Conservation (phyloP, 1,140 invertebrate genomes). For the Halyomorpha halys region DNA sequence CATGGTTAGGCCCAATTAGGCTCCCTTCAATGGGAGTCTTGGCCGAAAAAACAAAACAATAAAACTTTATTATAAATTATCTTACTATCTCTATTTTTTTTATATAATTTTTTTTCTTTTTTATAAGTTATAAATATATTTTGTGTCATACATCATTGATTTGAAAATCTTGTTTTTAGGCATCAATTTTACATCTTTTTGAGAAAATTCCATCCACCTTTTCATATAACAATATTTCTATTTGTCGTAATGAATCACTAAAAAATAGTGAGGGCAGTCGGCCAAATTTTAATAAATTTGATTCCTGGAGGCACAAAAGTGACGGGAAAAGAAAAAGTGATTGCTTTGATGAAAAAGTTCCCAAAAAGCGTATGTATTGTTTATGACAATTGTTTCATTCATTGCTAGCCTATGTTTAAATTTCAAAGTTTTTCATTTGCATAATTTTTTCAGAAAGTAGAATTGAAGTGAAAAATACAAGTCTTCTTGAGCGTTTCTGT, state of each 20-base stretch:
- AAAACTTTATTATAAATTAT: too few relatives aligned
- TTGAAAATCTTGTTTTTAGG: conserved; percentile 32
- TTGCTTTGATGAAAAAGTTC: not conserved
- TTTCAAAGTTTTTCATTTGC: too few relatives aligned
- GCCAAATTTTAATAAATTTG: conserved; percentile 12
- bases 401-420: too few relatives aligned
- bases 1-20: too few relatives aligned
- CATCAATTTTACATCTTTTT: conserved; percentile 54
- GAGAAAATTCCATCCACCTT: conserved; percentile 54
- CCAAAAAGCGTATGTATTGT: conserved; percentile 8
- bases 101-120: too few relatives aligned
- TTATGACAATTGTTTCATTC: not conserved
- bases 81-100: too few relatives aligned
- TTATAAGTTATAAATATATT: too few relatives aligned
- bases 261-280: not conserved
- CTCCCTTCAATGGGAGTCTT: too few relatives aligned
- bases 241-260: not conserved
- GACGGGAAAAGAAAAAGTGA: conserved; percentile 18
- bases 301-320: conserved; percentile 19
- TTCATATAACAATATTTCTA: conserved; percentile 35
- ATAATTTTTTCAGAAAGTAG: too few relatives aligned
- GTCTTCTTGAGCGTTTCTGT: too few relatives aligned
- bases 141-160: not conserved
- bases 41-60: too few relatives aligned
- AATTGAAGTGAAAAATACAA: too few relatives aligned